Percentiles rank a stretch among this genome's conserved stretches.
These are phyloP conservation scores for Petrocephalus schoutedeni DNA, from an alignment of 2,797 vertebrate species.

Conservation along the genomic window DNA sequence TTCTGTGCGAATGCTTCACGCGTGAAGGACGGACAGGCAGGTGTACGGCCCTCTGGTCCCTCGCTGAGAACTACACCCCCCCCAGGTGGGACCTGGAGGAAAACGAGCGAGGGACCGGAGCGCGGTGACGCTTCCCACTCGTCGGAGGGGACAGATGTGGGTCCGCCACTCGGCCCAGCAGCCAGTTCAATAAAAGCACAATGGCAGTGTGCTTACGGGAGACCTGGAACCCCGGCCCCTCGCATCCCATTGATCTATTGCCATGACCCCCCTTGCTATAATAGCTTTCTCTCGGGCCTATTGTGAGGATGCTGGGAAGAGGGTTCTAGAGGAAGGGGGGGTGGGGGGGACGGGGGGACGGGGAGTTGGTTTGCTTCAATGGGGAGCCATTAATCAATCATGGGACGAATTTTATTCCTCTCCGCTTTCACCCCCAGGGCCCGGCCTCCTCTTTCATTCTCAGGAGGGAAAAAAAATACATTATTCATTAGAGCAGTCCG, in stretches of 20 bases:
- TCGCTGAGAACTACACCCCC: background rate
- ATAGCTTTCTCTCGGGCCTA: constrained; percentile 30
- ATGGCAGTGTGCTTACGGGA: constrained; percentile 18
- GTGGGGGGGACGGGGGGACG: background rate
- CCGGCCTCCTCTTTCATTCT: constrained; percentile 18
- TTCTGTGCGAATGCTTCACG: background rate
- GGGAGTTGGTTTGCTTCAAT: constrained; percentile 28
- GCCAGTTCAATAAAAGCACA: constrained; percentile 35
- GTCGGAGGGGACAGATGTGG: constrained; percentile 44
- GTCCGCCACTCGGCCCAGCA: constrained; percentile 34
- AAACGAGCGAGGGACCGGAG: background rate
- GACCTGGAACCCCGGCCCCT: constrained; percentile 2
- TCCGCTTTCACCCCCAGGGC: constrained; percentile 9
- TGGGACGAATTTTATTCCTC: constrained; percentile 29
- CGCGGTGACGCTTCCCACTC: background rate
- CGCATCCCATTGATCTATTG: constrained; percentile 38
- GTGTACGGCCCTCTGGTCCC: background rate
- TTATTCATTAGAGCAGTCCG: constrained; percentile 28
- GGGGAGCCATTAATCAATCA: constrained; percentile 41
- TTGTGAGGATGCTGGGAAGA: constrained; percentile 37
- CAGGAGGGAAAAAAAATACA: constrained; percentile 28
- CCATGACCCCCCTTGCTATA: constrained; percentile 29
- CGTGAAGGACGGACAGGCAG: background rate
- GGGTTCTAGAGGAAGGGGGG: constrained; percentile 15
- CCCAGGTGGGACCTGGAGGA: constrained; percentile 2